Percentiles rank a stretch among this genome's conserved stretches.
These are phyloP conservation scores for Liopterus haemorrhoidalis DNA, from an alignment of 2,888 invertebrate genomes.

Conservation along the genomic window DNA sequence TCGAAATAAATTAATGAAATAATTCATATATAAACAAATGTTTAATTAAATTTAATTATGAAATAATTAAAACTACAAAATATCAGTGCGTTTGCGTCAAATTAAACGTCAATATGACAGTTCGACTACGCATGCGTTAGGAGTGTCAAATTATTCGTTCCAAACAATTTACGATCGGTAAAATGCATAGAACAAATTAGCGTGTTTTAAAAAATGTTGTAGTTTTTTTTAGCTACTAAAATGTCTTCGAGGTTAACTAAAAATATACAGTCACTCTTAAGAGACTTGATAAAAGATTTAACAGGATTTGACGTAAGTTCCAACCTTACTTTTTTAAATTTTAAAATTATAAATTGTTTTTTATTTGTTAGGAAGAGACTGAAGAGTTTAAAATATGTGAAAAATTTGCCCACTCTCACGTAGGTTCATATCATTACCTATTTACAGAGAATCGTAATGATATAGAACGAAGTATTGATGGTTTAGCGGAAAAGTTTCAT, in stretches of 20 bases:
- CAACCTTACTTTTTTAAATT: constrained; percentile 23
- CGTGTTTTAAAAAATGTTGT: no score
- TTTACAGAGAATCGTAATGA: constrained; percentile 39
- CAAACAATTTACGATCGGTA: no score
- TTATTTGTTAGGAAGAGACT: constrained; percentile 34
- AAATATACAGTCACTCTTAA: constrained; percentile 30
- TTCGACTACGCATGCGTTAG: no score
- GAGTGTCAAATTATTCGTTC: no score
- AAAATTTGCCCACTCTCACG: constrained; percentile 33
- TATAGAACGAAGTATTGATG: constrained; percentile 36
- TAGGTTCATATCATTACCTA: constrained; percentile 39
- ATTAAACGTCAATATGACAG: no score
- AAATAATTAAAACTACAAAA: no score
- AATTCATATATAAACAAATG: no score
- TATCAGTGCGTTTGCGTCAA: no score
- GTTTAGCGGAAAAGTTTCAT: constrained; percentile 41
- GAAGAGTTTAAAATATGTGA: constrained; percentile 36
- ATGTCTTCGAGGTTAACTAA: constrained; percentile 34
- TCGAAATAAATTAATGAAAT: no score
- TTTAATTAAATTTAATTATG: no score
- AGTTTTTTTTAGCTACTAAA: no score
- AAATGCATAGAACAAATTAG: no score
- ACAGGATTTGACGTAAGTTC: constrained; percentile 36
- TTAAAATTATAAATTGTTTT: constrained; percentile 7
- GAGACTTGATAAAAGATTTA: constrained; percentile 34